Percentiles rank a stretch among this genome's conserved stretches.
These are phyloP conservation scores for Corvus cornix DNA, from an alignment of 2,113 vertebrate species.

Conservation along the genomic window DNA sequence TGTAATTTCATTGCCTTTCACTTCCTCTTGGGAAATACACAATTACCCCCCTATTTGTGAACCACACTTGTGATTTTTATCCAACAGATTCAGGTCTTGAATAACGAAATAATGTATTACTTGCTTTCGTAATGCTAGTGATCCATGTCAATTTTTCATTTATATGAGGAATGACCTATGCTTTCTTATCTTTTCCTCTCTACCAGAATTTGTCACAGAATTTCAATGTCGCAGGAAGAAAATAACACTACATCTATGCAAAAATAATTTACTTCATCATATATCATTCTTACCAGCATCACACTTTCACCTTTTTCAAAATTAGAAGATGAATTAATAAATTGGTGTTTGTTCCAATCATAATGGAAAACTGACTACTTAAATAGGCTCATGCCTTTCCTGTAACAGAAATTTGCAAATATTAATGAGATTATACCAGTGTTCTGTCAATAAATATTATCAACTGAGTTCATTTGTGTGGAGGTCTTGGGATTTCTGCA, in stretches of 20 bases:
- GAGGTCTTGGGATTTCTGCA: constrained; percentile 39
- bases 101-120: background rate
- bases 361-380: constrained; percentile 18
- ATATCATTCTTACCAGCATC: background rate
- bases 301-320: constrained; percentile 6
- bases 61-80: background rate
- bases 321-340: background rate
- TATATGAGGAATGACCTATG: background rate
- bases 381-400: background rate
- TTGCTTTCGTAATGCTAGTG: background rate
- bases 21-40: background rate
- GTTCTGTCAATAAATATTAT: constrained; percentile 56
- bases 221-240: constrained; percentile 13
- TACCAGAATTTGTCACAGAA: background rate
- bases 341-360: background rate
- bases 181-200: background rate
- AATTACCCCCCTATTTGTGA: background rate
- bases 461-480: constrained; percentile 6
- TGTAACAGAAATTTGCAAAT: constrained; percentile 57
- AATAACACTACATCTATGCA: background rate
- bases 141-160: background rate
- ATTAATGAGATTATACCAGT: constrained; percentile 47
- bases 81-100: background rate
- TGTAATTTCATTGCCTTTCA: background rate
- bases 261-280: background rate